These are phyloP conservation scores for Antennarius striatus DNA, from an alignment of 2,113 vertebrate genomes.

Conservation along the genomic window DNA sequence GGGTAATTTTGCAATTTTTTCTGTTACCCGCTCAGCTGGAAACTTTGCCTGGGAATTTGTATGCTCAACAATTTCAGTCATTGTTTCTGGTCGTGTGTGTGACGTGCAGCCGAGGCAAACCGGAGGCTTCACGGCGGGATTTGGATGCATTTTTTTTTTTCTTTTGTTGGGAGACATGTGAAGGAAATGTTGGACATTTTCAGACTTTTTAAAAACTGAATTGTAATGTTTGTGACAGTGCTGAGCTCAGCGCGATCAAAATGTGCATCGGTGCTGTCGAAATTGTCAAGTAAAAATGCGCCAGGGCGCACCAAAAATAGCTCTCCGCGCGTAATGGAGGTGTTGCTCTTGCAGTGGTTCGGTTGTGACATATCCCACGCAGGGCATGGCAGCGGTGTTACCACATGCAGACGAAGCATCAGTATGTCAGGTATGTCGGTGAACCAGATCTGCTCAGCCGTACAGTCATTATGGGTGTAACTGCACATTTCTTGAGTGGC, in stretches of 20 bases:
- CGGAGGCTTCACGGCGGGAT: not conserved
- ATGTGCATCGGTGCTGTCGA: too few relatives aligned
- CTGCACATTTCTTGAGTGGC: constrained; percentile 37
- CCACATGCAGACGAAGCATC: constrained; percentile 58
- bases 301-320: too few relatives aligned
- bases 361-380: constrained; percentile 50
- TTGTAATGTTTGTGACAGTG: too few relatives aligned
- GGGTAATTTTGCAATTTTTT: not conserved
- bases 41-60: constrained; percentile 82
- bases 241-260: too few relatives aligned
- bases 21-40: constrained; percentile 76
- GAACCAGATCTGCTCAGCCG: constrained; percentile 65
- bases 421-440: constrained; percentile 75
- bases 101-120: constrained; percentile 39
- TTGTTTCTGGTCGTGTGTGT: constrained; percentile 85
- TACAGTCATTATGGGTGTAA: constrained; percentile 52
- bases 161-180: too few relatives aligned
- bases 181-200: too few relatives aligned
- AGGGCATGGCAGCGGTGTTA: constrained; percentile 63
- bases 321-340: constrained; percentile 1
- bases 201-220: too few relatives aligned
- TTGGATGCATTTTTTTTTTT: too few relatives aligned
- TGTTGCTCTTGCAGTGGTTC: constrained; percentile 14
- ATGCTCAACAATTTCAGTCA: constrained; percentile 80
- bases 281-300: too few relatives aligned